A percentile compares a stretch with the other conserved stretches of the same genome.
Conservation (phyloP, 2,797 vertebrate genomes). For the Acanthurus tractus region DNA sequence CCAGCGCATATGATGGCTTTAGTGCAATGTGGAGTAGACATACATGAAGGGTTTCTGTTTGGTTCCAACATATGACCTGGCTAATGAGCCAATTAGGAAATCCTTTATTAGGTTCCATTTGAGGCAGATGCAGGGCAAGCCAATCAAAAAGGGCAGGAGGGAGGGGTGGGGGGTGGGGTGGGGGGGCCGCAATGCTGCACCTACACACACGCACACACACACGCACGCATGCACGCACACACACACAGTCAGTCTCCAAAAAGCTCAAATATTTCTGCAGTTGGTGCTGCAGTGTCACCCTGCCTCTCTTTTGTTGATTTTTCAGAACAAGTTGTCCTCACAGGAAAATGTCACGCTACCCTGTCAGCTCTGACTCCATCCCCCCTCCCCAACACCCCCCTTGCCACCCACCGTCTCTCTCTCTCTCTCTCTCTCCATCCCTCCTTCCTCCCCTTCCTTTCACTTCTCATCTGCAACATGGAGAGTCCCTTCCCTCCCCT, state of each 20-base stretch:
- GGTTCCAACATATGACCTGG: constrained; percentile 39
- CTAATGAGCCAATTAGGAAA: constrained; percentile 67
- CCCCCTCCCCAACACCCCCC: constrained; percentile 40
- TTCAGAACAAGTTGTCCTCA: constrained; percentile 83
- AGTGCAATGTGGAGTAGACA: constrained; percentile 34
- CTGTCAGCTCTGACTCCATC: constrained; percentile 76
- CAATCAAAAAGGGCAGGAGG: not conserved
- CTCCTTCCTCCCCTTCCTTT: constrained; percentile 40
- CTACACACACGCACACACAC: no score
- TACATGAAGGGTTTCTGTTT: constrained; percentile 39
- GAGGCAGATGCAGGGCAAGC: constrained; percentile 10
- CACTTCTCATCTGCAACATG: constrained; percentile 26
- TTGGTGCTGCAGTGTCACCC: constrained; percentile 67
- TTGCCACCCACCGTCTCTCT: constrained; percentile 5
- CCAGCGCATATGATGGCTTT: constrained; percentile 67
- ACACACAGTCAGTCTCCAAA: not conserved
- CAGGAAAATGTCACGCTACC: constrained; percentile 84
- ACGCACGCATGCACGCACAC: no score
- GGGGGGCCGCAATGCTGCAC: no score
- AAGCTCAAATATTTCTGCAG: constrained; percentile 39
- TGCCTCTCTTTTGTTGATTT: constrained; percentile 78
- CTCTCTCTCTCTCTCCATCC: not conserved
- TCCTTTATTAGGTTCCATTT: constrained; percentile 59
- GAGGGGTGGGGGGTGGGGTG: no score
- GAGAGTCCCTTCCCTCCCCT: constrained; percentile 3